These are phyloP conservation scores for Apis mellifera DNA, from an alignment of 1,140 invertebrate species.

Conservation along the genomic window Amel_HAv3.1 CM009941.2:8731001-8731500, in stretches of 20 bases:
- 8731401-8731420: too few relatives aligned
- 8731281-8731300: neutral
- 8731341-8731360: too few relatives aligned
- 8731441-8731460: too few relatives aligned
- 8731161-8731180: neutral
- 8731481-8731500: too few relatives aligned
- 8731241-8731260: neutral
- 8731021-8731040: too few relatives aligned
- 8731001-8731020: neutral
- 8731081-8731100: neutral
- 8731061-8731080: neutral
- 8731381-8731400: too few relatives aligned
- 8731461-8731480: too few relatives aligned
- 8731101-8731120: constrained; percentile 22
- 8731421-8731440: too few relatives aligned
- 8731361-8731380: too few relatives aligned
- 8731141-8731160: neutral
- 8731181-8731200: neutral
- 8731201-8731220: neutral
- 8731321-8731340: neutral
- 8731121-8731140: constrained; percentile 2
- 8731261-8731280: neutral
- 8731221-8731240: neutral
- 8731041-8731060: neutral
- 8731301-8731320: neutral